A percentile compares a stretch with the other conserved stretches of the same genome.
These are phyloP conservation scores for Calameuta pallipes DNA, from an alignment of 2,888 invertebrate species.

Conservation along the genomic window DNA sequence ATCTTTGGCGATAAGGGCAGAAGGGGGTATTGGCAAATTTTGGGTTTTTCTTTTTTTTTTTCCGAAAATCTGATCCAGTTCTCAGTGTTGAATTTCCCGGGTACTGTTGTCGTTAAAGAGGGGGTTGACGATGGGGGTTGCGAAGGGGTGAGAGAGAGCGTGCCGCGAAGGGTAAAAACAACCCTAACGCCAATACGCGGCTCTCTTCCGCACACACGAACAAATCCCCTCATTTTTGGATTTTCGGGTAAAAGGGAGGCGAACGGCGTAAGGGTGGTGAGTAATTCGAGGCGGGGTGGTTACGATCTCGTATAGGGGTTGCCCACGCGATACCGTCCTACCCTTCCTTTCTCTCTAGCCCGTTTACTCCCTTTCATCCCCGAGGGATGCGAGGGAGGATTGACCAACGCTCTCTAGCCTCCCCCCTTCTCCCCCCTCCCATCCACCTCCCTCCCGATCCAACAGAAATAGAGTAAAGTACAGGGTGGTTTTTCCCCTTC, in stretches of 20 bases:
- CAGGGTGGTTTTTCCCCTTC: too few relatives aligned
- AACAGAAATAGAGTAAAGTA: too few relatives aligned
- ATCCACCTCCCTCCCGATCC: slow-evolving; percentile 9
- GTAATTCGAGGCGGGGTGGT: slow-evolving; percentile 48
- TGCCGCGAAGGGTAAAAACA: slow-evolving; percentile 11
- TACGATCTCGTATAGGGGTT: slow-evolving; percentile 34
- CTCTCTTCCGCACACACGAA: slow-evolving; percentile 44
- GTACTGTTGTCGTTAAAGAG: too few relatives aligned
- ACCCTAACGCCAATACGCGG: slow-evolving; percentile 43
- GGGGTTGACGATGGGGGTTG: not conserved
- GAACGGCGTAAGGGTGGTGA: slow-evolving; percentile 27
- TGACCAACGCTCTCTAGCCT: slow-evolving; percentile 32
- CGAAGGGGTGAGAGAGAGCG: not conserved
- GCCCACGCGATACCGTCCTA: slow-evolving; percentile 32
- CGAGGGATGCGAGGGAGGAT: slow-evolving; percentile 9
- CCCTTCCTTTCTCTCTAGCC: slow-evolving; percentile 23
- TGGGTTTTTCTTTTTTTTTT: too few relatives aligned
- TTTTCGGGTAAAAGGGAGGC: slow-evolving; percentile 52
- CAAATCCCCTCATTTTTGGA: slow-evolving; percentile 59
- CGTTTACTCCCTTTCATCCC: slow-evolving; percentile 35
- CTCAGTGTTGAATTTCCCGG: too few relatives aligned
- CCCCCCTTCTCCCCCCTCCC: slow-evolving; percentile 6
- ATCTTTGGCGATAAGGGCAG: too few relatives aligned
- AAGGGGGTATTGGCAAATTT: too few relatives aligned
- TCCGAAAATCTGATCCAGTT: too few relatives aligned